These are phyloP conservation scores for Thomomys bottae DNA, from an alignment of 2,113 vertebrate species.

Conservation along the genomic window DNA sequence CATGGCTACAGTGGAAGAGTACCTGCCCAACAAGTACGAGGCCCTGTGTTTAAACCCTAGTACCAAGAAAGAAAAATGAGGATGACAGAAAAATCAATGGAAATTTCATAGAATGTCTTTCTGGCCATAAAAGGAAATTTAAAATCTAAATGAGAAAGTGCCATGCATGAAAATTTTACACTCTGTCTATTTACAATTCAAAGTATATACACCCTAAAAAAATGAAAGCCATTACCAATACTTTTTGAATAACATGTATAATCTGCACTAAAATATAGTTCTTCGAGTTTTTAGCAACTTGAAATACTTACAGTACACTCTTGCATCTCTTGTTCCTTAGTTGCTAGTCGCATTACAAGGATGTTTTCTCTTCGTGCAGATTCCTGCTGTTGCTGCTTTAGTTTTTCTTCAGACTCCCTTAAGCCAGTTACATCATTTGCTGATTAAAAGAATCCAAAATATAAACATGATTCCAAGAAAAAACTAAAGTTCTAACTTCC, in stretches of 20 bases:
- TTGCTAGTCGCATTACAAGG: constrained; percentile 98
- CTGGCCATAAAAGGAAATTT: not conserved
- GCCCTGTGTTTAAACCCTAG: too few relatives aligned
- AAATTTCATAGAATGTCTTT: constrained; percentile 19
- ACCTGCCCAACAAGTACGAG: too few relatives aligned
- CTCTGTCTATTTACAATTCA: not conserved
- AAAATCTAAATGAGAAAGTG: not conserved
- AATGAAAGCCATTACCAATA: not conserved
- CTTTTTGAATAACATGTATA: not conserved
- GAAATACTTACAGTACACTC: constrained; percentile 97
- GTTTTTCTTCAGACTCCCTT: constrained; percentile 98
- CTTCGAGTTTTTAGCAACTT: not conserved
- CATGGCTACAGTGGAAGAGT: too few relatives aligned
- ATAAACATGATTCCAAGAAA: constrained; percentile 41
- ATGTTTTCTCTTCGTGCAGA: constrained; percentile 99
- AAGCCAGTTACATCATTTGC: constrained; percentile 98
- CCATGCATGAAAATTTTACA: not conserved
- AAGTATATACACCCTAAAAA: not conserved
- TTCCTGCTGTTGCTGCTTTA: constrained; percentile 99
- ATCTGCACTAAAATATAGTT: not conserved
- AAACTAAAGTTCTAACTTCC: constrained; percentile 37
- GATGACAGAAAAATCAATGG: not conserved
- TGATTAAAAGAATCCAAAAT: constrained; percentile 68
- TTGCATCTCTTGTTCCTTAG: constrained; percentile 99
- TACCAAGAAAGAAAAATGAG: too few relatives aligned